Evolutionary conservation across 1,140 invertebrate species (phyloP).

Genomic region (Daktulosphaira vitifoliae): DNA sequence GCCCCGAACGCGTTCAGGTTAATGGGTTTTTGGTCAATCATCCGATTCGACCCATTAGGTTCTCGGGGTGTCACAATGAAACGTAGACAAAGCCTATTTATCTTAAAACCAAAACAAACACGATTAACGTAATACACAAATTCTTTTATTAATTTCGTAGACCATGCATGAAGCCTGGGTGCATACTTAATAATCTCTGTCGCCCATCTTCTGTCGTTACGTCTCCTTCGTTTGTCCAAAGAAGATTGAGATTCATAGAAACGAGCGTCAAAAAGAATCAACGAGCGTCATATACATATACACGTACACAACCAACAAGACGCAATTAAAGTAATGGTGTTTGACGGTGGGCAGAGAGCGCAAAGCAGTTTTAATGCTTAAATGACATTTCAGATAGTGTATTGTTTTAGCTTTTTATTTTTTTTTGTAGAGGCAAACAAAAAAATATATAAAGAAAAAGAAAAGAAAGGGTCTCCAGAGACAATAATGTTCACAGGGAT

Average conservation of each 20-base stretch:
- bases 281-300: background rate
- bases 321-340: conserved; percentile 31
- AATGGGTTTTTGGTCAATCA: conserved; percentile 29
- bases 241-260: conserved; percentile 16
- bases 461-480: conserved; percentile 16
- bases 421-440: conserved; percentile 23
- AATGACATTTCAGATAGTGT: conserved; percentile 32
- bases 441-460: conserved; percentile 27
- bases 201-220: background rate
- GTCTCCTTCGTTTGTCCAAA: background rate
- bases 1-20: conserved; percentile 3
- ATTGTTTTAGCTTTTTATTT: conserved; percentile 33
- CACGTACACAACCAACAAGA: conserved; percentile 13
- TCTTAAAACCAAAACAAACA: conserved; percentile 14
- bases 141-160: conserved; percentile 20
- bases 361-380: conserved; percentile 30
- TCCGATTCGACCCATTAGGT: conserved; percentile 28
- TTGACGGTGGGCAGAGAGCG: conserved; percentile 13
- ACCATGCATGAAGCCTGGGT: conserved; percentile 25
- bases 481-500: conserved; percentile 6
- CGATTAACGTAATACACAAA: conserved; percentile 7
- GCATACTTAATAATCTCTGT: background rate
- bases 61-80: conserved; percentile 5
- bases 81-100: conserved; percentile 1
- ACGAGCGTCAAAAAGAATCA: conserved; percentile 10